These are phyloP conservation scores for Drosophila meridiana DNA, from an alignment of 2,888 invertebrate genomes.

Conservation along the genomic window DNA sequence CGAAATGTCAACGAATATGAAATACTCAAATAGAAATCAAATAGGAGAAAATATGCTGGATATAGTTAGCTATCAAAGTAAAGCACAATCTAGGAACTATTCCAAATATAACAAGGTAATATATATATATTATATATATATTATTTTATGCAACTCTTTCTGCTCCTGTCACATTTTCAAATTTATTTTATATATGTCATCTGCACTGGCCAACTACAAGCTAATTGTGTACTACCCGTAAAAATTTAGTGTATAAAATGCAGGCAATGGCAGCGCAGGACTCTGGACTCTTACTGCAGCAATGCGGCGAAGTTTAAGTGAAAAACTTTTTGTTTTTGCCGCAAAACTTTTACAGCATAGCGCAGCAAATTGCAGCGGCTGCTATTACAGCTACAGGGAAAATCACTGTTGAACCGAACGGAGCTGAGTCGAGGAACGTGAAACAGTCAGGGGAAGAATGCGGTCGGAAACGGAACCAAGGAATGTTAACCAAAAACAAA, in stretches of 20 bases:
- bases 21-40: conserved; percentile 24
- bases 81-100: rapidly evolving
- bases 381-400: conserved; percentile 67
- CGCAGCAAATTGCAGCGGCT: conserved; percentile 73
- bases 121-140: too few relatives aligned
- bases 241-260: conserved; percentile 26
- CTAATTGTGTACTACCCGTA: background rate
- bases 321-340: conserved; percentile 75
- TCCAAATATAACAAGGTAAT: background rate
- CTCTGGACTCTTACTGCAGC: conserved; percentile 60
- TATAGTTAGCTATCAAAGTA: background rate
- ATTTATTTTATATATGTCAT: background rate
- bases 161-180: background rate
- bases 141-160: too few relatives aligned
- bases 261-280: conserved; percentile 28
- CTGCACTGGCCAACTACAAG: background rate
- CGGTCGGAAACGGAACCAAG: conserved; percentile 67
- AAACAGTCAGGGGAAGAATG: background rate
- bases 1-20: conserved; percentile 17
- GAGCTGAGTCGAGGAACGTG: background rate
- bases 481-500: conserved; percentile 78
- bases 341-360: conserved; percentile 70
- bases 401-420: conserved; percentile 49
- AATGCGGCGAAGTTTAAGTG: conserved; percentile 78
- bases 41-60: background rate